Percentiles rank a stretch among this genome's conserved stretches.
These are phyloP conservation scores for Kradibia gibbosae DNA, from an alignment of 1,140 invertebrate genomes.

Conservation along the genomic window DNA sequence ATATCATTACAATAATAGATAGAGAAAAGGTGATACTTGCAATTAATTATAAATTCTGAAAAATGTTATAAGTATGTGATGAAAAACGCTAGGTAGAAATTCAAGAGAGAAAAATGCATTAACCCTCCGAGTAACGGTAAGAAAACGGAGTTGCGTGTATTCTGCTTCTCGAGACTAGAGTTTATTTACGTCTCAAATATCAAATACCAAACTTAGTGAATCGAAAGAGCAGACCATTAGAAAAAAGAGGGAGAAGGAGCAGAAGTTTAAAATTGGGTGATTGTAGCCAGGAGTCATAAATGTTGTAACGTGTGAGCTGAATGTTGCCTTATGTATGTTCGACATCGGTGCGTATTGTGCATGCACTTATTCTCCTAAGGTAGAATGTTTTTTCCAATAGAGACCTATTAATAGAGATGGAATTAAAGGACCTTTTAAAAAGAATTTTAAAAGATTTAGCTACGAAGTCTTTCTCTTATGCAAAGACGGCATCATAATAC, in stretches of 20 bases:
- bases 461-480: too few species aligned
- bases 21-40: not conserved
- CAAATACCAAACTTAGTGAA: not conserved
- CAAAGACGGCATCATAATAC: not conserved
- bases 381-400: conserved; percentile 61
- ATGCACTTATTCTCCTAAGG: conserved; percentile 40
- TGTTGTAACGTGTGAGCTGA: not conserved
- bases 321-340: conserved; percentile 43
- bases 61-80: too few species aligned
- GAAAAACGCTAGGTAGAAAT: conserved; percentile 13
- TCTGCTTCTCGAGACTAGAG: not conserved
- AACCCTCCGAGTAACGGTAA: not conserved
- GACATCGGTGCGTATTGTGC: conserved; percentile 49
- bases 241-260: not conserved
- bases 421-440: conserved; percentile 15
- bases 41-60: not conserved
- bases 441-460: conserved; percentile 17
- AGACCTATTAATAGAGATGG: not conserved
- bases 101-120: not conserved
- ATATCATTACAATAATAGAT: not conserved
- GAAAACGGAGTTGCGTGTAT: conserved; percentile 18
- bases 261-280: conserved; percentile 4
- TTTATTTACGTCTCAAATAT: not conserved
- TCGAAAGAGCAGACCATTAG: conserved; percentile 5
- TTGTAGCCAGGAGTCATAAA: not conserved